phyloP scores from a whole-genome alignment of 2,888 invertebrate genomes.

The Drosophila fulvimacula region DNA sequence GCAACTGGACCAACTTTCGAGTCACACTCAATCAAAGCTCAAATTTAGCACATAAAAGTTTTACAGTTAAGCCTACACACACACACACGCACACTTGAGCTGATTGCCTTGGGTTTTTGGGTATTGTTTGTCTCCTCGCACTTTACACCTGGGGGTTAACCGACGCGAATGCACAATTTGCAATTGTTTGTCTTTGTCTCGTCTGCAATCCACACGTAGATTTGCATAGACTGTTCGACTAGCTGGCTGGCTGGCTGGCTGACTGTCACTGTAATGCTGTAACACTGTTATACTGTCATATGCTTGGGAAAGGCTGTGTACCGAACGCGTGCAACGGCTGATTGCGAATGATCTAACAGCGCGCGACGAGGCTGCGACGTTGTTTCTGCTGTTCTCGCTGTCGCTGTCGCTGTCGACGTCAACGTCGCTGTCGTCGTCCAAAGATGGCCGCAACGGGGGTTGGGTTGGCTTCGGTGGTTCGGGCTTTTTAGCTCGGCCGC shows the following conservation, averaged over 20 bases:
- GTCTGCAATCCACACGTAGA: slow-evolving; percentile 43
- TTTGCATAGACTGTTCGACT: slow-evolving; percentile 23
- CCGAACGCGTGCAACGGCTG: slow-evolving; percentile 77
- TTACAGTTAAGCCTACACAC: slow-evolving; percentile 27
- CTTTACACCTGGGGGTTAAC: slow-evolving; percentile 18
- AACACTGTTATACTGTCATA: slow-evolving; percentile 35
- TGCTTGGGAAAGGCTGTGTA: slow-evolving; percentile 42
- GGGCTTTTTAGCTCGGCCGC: slow-evolving; percentile 25
- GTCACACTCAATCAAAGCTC: slow-evolving; percentile 79
- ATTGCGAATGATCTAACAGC: slow-evolving; percentile 83
- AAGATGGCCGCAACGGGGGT: slow-evolving; percentile 72
- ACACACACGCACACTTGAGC: slow-evolving; percentile 29
- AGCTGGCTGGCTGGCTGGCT: neutral
- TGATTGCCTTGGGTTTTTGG: slow-evolving; percentile 30
- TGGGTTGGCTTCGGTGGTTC: slow-evolving; percentile 51
- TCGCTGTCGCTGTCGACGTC: slow-evolving; percentile 11
- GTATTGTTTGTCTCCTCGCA: slow-evolving; percentile 26
- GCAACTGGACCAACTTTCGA: slow-evolving; percentile 50
- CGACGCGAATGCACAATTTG: slow-evolving; percentile 32
- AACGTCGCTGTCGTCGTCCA: slow-evolving; percentile 25
- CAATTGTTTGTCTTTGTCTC: slow-evolving; percentile 39
- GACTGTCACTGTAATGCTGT: slow-evolving; percentile 25
- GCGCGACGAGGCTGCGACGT: slow-evolving; percentile 61
- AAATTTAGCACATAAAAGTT: slow-evolving; percentile 80
- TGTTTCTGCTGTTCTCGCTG: slow-evolving; percentile 49